These are phyloP conservation scores for Pungitius pungitius DNA, from an alignment of 2,113 vertebrate species.

Conservation along the genomic window DNA sequence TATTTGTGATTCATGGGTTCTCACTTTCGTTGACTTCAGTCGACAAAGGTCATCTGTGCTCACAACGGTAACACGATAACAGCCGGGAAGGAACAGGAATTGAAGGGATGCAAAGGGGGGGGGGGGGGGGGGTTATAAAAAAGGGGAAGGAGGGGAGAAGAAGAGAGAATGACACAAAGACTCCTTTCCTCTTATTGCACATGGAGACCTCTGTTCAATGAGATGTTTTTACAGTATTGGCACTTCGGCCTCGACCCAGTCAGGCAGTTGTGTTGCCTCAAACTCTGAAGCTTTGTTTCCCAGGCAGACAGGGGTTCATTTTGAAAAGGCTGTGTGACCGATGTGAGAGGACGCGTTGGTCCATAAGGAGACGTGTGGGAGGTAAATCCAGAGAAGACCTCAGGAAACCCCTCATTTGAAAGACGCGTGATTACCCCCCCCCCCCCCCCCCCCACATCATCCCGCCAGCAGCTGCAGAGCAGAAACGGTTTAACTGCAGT, in stretches of 20 bases:
- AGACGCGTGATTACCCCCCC: not conserved
- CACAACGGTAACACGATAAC: conserved; percentile 24
- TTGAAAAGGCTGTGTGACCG: no score
- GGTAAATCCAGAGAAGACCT: no score
- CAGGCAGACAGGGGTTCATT: no score
- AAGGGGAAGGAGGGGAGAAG: not conserved
- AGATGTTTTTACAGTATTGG: no score
- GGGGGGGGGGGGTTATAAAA: not conserved
- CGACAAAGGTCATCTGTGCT: conserved; percentile 51
- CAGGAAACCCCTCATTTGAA: not conserved
- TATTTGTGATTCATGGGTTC: not conserved
- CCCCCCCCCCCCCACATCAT: no score
- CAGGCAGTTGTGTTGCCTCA: no score
- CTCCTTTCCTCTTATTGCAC: not conserved
- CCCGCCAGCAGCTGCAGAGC: not conserved
- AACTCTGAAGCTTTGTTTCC: no score
- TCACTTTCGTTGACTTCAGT: conserved; percentile 24
- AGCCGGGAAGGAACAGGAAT: conserved; percentile 7
- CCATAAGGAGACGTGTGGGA: no score
- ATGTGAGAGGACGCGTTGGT: no score
- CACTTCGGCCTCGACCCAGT: no score
- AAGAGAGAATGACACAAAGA: not conserved
- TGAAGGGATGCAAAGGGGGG: not conserved
- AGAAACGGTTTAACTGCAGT: conserved; percentile 1
- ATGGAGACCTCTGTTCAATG: no score